Evolutionary conservation across 2,888 invertebrate genomes (phyloP).

Genomic region (Clostera curtula): DNA sequence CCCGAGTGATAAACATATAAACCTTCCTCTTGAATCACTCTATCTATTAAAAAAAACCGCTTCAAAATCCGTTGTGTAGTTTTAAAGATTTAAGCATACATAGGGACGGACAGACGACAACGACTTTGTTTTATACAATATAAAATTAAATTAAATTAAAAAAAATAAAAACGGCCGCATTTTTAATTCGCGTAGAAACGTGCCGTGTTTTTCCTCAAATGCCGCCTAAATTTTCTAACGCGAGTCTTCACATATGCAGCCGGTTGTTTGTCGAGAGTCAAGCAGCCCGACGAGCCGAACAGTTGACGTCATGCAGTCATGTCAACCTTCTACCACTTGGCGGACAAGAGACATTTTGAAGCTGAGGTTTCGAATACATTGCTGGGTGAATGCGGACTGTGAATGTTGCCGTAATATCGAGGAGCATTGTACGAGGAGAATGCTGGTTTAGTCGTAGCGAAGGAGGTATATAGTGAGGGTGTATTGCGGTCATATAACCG

Average conservation of each 20-base stretch:
- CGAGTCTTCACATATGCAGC: slow-evolving; percentile 49
- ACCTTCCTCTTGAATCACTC: no score
- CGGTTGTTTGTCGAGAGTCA: slow-evolving; percentile 63
- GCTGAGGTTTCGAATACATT: slow-evolving; percentile 30
- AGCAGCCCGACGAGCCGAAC: slow-evolving; percentile 69
- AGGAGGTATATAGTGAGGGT: slow-evolving; percentile 44
- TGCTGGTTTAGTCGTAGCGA: slow-evolving; percentile 26
- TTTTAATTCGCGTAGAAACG: slow-evolving; percentile 10
- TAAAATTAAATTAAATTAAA: slow-evolving; percentile 1
- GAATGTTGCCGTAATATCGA: slow-evolving; percentile 17
- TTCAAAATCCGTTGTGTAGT: no score
- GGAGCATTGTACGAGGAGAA: slow-evolving; percentile 41
- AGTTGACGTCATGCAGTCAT: slow-evolving; percentile 69
- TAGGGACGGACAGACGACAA: no score
- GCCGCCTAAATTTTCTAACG: slow-evolving; percentile 54
- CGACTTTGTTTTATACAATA: no score
- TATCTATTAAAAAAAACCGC: no score
- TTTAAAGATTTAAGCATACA: no score
- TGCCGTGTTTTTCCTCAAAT: slow-evolving; percentile 42
- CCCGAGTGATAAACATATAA: no score
- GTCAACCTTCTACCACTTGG: slow-evolving; percentile 51
- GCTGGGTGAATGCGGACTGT: slow-evolving; percentile 27
- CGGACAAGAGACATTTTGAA: slow-evolving; percentile 27
- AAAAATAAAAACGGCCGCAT: no score
- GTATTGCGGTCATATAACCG: slow-evolving; percentile 74